Conservation (phyloP, 2,113 vertebrate genomes). For the Pandion haliaetus region DNA sequence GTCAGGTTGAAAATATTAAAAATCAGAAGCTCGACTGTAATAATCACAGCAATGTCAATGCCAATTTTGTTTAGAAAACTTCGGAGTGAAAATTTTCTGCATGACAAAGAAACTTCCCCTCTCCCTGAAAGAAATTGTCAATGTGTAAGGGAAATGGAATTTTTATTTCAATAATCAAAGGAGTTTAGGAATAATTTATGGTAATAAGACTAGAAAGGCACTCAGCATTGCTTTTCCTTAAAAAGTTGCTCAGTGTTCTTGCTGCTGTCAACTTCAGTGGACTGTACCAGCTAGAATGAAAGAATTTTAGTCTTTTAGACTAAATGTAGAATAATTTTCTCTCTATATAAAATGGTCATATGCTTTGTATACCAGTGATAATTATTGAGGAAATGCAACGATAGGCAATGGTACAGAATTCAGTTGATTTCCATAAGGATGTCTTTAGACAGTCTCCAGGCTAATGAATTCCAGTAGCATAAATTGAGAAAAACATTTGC, state of each 20-base stretch:
- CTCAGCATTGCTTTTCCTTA: slow-evolving; percentile 55
- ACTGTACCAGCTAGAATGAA: background rate
- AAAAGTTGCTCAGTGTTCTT: slow-evolving; percentile 55
- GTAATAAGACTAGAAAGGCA: slow-evolving; percentile 19
- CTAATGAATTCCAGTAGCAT: background rate
- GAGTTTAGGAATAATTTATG: slow-evolving; percentile 60
- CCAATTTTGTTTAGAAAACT: slow-evolving; percentile 58
- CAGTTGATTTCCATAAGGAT: background rate
- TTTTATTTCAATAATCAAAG: slow-evolving; percentile 70
- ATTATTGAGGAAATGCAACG: background rate
- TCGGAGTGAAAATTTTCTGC: slow-evolving; percentile 10
- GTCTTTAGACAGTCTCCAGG: background rate
- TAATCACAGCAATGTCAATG: slow-evolving; percentile 72
- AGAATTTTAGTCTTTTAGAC: background rate
- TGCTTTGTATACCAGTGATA: background rate
- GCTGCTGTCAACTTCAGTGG: background rate
- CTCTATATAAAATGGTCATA: background rate
- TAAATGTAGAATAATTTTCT: background rate
- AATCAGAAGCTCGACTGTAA: slow-evolving; percentile 75
- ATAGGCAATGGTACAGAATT: background rate
- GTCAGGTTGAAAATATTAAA: slow-evolving; percentile 80
- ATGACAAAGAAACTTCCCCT: background rate
- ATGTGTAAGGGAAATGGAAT: slow-evolving; percentile 39
- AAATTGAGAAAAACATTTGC: background rate
- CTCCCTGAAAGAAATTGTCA: background rate